Evolutionary conservation across 2,888 invertebrate species (phyloP), one percentile per base, ranked within the genome.

Genomic region (Rhagium mordax): DNA sequence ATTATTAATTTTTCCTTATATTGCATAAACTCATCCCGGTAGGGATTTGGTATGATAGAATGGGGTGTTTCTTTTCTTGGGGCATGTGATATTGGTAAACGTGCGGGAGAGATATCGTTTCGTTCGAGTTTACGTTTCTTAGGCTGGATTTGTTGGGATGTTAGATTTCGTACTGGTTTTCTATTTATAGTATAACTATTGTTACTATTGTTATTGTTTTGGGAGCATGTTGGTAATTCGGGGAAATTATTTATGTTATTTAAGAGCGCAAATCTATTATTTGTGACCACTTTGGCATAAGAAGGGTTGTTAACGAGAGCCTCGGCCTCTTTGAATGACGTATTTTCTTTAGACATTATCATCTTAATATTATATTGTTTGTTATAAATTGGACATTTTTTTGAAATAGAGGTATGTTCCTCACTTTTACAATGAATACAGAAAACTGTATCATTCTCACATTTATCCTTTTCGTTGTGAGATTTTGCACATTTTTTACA

Each of bases 251-350:
- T 41, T 41, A 13, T 41, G 13, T 41, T 41, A 41, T 41, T 41
- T 10, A 41, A 13, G 2, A 13, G 13, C 1, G 41, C 0, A 41
- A 69, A 69, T 53, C 61, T 48, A 33, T 69, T 69, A 24, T 69
- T 49, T 15, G 61, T 49, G 8, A 33, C 13, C 13, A 69, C 16
- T 47, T 69, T 61, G n/a, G 60, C 60, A 29, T 61, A 69, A 18
- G 69, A 69, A 13, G 69, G 69, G 16, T 69, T 61, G 18, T 61
- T 61, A 8, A 53, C 53, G n/a, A 69, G 16, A 51, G 18, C 15
- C 18, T 69, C 69, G 8, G 61, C 51, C 16, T 61, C 61, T 51
- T 69, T 69, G 21, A 51, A 69, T 13, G 61, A 47, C 1, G 18
- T 18, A 41, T 69, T 69, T 51, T 51, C 29, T 16, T 10, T 8